phyloP scores from a whole-genome alignment of 2,797 vertebrate species.

The Chaenodraco wilsoni region DNA sequence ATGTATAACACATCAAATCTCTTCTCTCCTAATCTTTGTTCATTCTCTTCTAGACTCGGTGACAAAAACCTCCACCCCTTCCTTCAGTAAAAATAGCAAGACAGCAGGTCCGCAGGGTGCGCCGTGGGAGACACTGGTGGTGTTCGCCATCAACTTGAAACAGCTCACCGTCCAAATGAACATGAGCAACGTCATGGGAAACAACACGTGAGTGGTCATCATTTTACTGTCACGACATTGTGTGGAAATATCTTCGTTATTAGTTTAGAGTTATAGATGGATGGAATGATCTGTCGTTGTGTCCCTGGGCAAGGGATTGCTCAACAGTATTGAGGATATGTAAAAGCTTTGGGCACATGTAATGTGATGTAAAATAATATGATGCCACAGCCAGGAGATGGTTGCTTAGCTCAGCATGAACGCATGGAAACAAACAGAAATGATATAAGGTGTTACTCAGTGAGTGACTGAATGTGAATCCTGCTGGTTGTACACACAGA shows the following conservation, averaged over 20 bases:
- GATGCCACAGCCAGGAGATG: not conserved
- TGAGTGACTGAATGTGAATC: not conserved
- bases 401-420: not conserved
- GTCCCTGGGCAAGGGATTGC: no score
- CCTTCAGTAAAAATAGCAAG: constrained; percentile 92
- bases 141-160: constrained; percentile 98
- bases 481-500: not conserved
- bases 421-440: not conserved
- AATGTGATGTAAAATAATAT: not conserved
- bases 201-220: constrained; percentile 91
- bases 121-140: constrained; percentile 97
- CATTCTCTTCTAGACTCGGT: constrained; percentile 84
- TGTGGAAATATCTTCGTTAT: not conserved
- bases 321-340: no score
- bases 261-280: not conserved
- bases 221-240: not conserved
- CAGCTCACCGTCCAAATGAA: constrained; percentile 99
- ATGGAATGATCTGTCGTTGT: no score
- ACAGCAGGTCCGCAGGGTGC: constrained; percentile 92
- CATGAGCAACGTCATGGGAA: constrained; percentile 99
- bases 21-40: not conserved
- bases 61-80: constrained; percentile 92
- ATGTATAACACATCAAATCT: no score
- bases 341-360: no score
- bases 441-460: not conserved